Evolutionary conservation across 1,140 invertebrate species (phyloP), one percentile per base, ranked within the genome.

Genomic region (Aphaenogaster ashmeadi): DNA sequence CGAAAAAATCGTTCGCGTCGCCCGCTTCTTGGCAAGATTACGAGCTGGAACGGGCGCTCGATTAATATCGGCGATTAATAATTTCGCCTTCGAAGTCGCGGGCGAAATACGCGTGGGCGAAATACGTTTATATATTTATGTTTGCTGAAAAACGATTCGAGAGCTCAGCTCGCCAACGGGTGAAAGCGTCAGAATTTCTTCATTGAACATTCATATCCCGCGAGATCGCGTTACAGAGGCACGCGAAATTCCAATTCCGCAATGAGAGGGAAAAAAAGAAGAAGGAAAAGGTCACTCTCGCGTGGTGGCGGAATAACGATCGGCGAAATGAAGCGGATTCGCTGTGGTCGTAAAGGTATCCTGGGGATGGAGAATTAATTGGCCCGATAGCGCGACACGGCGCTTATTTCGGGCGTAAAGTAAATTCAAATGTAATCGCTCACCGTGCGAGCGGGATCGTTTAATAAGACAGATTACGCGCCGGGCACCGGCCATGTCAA

Each of bases 391-490:
- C 83, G 83, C 60, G 50, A 79, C 62, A 86, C 50, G 74, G 58
- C 60, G 71, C 74, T 77, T 86, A 86, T 78, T 79, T 67, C 62
- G 47, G 21, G 47, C 38, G 36, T 79, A 66, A 77, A 75, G 71
- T 85, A 77, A 79, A 86, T 86, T 86, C 74, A 86, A 86, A 67
- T 86, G 47, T 86, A 86, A 86, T 86, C 60, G 60, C 74, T 79
- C 75, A 38, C 44, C 15, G n/a, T 36, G 36, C 74, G 74, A 79
- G 33, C n/a, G 54, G 47, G 54, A 56, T 4, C 74, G 41, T 86
- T 86, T 86, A 86, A 86, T 86, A 86, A 86, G 83, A 86, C 74
- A 86, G 83, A 86, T 86, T 86, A 86, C 74, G 83, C 75, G 21
- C 72, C n/a, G 60, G 44, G 62, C 62, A 86, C 41, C 8, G 50